Base-by-base conservation (phyloP, 1,140 invertebrate genomes). In the Camponotus vicinus region DNA sequence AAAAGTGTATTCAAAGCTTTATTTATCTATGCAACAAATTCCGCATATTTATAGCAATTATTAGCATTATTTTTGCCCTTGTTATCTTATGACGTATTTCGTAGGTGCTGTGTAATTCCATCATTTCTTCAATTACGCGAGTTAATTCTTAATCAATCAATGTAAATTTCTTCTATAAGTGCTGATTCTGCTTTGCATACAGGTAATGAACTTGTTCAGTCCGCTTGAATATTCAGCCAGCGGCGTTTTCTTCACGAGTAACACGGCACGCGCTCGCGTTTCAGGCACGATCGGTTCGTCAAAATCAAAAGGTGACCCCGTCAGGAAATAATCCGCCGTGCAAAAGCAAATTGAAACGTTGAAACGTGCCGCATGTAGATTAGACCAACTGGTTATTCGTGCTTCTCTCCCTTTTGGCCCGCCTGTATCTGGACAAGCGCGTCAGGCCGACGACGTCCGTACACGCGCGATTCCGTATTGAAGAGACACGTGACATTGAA, bases 331-430 rank as follows among this genome's bases (percentile, higher is more conserved):
- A 89, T 89, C 59, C 85, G 49, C 32, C 55, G 61, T 83, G 57
- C 67, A 80, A 90, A 90, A 91, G 87, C 75, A 91, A 91, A 91
- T 91, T 91, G 90, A 91, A 91, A 91, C 75, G 86, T 86, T 40
- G 90, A 37, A 88, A 91, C 90, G 90, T 90, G 90, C 90, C 70
- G 76, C 86, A 82, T 67, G 88, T 88, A 88, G 88, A 91, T 91
- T 89, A 91, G 86, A 90, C 90, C 90, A 91, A 89, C 90, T 88
- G 90, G 82, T 88, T 89, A 86, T 86, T 70, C 71, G 71, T 49
- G 64, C 49, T 40, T 75, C 59, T 88, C 88, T 75, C 59, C 89
- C 88, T 69, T 90, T 87, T 79, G 66, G 34, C 34, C 40, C 27
- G 59, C 27, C 18, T 15, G 52, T 64, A 69, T 34, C 77, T 64